Evolutionary conservation across 2,113 vertebrate species (phyloP).

Genomic region (Aspiorhynchus laticeps): DNA sequence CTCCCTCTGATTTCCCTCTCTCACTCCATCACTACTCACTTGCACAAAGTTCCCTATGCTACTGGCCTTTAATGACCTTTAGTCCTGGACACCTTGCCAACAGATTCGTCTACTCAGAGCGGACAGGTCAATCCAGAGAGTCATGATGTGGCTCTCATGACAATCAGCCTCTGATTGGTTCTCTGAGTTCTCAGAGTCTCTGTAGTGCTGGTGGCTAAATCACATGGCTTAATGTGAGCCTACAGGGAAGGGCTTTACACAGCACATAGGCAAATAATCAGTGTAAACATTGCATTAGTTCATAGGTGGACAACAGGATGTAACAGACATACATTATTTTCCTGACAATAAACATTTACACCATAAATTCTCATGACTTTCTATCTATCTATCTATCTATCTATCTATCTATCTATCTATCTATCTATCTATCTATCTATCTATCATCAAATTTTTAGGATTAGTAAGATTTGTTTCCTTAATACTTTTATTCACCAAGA

Average conservation of each 20-base stretch:
- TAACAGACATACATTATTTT: no score
- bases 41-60: neutral
- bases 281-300: constrained; percentile 17
- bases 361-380: no score
- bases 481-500: no score
- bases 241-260: constrained; percentile 17
- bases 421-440: no score
- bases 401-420: no score
- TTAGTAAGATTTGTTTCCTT: no score
- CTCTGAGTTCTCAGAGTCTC: neutral
- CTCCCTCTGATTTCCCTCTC: neutral
- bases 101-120: neutral
- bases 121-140: constrained; percentile 5
- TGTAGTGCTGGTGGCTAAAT: constrained; percentile 19
- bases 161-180: constrained; percentile 22
- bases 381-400: no score
- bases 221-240: neutral
- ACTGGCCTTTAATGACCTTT: constrained; percentile 38
- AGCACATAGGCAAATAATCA: constrained; percentile 14
- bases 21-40: constrained; percentile 5
- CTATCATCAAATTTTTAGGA: no score
- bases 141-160: constrained; percentile 8
- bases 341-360: no score
- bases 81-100: neutral
- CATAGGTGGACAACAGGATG: neutral